phyloP scores from a whole-genome alignment of 2,888 invertebrate genomes.

The Pollenia angustigena region DNA sequence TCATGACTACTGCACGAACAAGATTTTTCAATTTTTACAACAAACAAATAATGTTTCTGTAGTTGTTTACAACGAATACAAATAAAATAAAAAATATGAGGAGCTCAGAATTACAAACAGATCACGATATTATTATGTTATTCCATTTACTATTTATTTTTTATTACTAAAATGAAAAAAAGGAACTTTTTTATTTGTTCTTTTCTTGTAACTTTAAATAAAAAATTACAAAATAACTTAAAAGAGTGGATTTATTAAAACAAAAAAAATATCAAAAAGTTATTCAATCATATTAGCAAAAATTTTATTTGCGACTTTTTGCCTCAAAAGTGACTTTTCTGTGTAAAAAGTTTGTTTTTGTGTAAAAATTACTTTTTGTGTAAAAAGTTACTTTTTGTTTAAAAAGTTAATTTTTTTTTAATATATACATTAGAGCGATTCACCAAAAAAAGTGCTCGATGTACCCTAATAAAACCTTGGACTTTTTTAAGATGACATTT shows the following conservation, averaged over 20 bases:
- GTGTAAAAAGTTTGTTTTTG: too few species aligned
- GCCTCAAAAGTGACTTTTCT: too few species aligned
- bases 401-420: too few species aligned
- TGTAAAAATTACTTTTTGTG: too few species aligned
- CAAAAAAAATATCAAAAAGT: neutral
- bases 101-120: conserved; percentile 1
- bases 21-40: conserved; percentile 27
- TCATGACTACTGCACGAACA: conserved; percentile 18
- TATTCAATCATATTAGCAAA: too few species aligned
- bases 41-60: conserved; percentile 21
- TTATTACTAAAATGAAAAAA: neutral
- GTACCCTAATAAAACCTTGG: too few species aligned
- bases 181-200: conserved; percentile 19
- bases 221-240: conserved; percentile 24
- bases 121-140: neutral
- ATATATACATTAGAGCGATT: too few species aligned
- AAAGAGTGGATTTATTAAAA: conserved; percentile 21
- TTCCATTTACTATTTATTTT: neutral
- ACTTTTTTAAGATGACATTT: too few species aligned
- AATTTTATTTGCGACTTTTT: too few species aligned
- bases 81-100: conserved; percentile 13
- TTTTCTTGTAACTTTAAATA: conserved; percentile 7
- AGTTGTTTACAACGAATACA: conserved; percentile 33
- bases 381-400: too few species aligned
- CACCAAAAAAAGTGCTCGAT: too few species aligned